Conservation (phyloP, 1,140 invertebrate species). For the Frieseomelitta varia region DNA sequence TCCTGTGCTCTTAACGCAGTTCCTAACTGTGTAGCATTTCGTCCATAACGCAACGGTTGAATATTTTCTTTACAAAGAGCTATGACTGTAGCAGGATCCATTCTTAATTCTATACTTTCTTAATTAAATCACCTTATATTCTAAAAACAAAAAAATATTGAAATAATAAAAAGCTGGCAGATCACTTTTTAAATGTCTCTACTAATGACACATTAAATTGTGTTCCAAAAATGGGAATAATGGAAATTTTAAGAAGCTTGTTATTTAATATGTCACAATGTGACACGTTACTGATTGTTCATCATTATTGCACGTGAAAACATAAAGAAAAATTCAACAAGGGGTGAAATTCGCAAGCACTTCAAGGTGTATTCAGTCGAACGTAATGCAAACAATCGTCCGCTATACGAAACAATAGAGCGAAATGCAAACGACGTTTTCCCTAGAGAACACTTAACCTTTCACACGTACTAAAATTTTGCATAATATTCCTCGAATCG, state of each 20-base stretch:
- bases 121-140: slow-evolving; percentile 64
- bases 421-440: neutral
- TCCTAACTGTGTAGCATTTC: slow-evolving; percentile 88
- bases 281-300: neutral
- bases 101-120: slow-evolving; percentile 55
- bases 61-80: slow-evolving; percentile 94
- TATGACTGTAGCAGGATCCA: slow-evolving; percentile 81
- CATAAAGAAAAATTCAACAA: neutral
- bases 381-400: slow-evolving; percentile 21
- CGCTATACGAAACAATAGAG: neutral
- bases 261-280: neutral
- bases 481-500: slow-evolving; percentile 60
- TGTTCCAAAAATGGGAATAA: neutral
- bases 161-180: neutral
- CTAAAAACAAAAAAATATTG: slow-evolving; percentile 48
- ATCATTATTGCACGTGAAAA: neutral
- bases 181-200: neutral
- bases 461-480: slow-evolving; percentile 60
- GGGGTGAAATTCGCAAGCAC: neutral
- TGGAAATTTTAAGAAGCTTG: neutral
- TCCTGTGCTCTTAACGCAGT: slow-evolving; percentile 89
- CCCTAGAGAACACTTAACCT: slow-evolving; percentile 22
- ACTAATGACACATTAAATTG: neutral
- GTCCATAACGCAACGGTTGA: slow-evolving; percentile 92
- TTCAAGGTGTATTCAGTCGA: slow-evolving; percentile 1